phyloP scores from a whole-genome alignment of 2,113 vertebrate species.

The Malaclemys terrapin region DNA sequence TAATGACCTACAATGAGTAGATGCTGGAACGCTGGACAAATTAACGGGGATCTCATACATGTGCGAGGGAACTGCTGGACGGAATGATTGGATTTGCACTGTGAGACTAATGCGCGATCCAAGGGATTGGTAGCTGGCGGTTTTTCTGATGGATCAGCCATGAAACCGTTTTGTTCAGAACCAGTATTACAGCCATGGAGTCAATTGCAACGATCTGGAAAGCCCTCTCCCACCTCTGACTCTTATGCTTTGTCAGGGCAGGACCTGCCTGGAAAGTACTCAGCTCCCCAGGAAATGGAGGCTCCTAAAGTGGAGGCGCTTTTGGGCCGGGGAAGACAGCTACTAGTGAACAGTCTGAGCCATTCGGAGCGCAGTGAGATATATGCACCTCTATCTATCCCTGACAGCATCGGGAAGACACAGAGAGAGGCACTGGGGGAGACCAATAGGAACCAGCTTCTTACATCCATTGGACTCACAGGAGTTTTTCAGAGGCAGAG shows the following conservation, averaged over 20 bases:
- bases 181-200: neutral
- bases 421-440: neutral
- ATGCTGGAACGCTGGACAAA: neutral
- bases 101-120: neutral
- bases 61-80: neutral
- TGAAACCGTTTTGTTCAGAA: neutral
- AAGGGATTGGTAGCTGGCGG: neutral
- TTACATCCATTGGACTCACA: neutral
- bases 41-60: fast-evolving
- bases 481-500: neutral
- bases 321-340: neutral
- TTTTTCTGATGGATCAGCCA: neutral
- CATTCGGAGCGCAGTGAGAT: neutral
- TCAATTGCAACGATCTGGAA: neutral
- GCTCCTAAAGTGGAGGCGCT: neutral
- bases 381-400: neutral
- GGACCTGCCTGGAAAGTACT: neutral
- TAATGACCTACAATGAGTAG: neutral
- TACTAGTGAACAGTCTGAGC: neutral
- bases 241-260: neutral
- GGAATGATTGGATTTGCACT: constrained; percentile 5
- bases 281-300: neutral
- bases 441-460: neutral
- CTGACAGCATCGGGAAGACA: neutral
- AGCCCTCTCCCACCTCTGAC: neutral